These are phyloP conservation scores for Acronicta alni DNA, from an alignment of 2,888 invertebrate species.

Conservation along the genomic window DNA sequence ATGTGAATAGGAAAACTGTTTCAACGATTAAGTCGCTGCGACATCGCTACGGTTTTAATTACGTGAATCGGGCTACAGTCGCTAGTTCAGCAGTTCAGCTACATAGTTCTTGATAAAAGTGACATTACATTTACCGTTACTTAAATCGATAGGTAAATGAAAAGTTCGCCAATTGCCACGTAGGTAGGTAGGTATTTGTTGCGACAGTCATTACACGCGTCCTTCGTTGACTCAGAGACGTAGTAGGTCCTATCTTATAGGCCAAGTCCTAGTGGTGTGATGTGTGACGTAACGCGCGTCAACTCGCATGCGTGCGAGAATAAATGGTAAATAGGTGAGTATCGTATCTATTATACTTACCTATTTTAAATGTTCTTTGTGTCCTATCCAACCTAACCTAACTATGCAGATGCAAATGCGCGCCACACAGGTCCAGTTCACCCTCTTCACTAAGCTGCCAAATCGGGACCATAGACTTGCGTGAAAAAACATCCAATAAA, in stretches of 20 bases:
- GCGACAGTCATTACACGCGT: constrained; percentile 56
- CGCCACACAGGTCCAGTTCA: constrained; percentile 50
- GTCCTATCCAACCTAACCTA: constrained; percentile 61
- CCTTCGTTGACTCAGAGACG: constrained; percentile 59
- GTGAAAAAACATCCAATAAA: constrained; percentile 53
- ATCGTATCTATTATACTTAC: neutral
- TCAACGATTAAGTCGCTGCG: too few relatives aligned
- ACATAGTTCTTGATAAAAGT: too few relatives aligned
- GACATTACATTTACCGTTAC: too few relatives aligned
- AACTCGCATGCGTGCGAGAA: too few relatives aligned
- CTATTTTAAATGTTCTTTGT: constrained; percentile 9
- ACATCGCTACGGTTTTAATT: too few relatives aligned
- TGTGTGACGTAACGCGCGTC: constrained; percentile 61
- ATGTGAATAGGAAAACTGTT: too few relatives aligned
- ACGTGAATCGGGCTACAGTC: too few relatives aligned
- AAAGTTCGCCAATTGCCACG: too few relatives aligned
- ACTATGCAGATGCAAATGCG: constrained; percentile 63
- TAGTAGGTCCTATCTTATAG: constrained; percentile 28
- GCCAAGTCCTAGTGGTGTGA: constrained; percentile 56
- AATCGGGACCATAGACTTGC: constrained; percentile 52
- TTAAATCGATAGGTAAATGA: too few relatives aligned
- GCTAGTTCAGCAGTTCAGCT: too few relatives aligned
- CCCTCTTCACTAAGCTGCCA: constrained; percentile 36
- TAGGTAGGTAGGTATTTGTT: constrained; percentile 35
- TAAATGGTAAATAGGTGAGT: too few relatives aligned